These are phyloP conservation scores for Trematomus loennbergii DNA, from an alignment of 2,113 vertebrate species.

Conservation along the genomic window DNA sequence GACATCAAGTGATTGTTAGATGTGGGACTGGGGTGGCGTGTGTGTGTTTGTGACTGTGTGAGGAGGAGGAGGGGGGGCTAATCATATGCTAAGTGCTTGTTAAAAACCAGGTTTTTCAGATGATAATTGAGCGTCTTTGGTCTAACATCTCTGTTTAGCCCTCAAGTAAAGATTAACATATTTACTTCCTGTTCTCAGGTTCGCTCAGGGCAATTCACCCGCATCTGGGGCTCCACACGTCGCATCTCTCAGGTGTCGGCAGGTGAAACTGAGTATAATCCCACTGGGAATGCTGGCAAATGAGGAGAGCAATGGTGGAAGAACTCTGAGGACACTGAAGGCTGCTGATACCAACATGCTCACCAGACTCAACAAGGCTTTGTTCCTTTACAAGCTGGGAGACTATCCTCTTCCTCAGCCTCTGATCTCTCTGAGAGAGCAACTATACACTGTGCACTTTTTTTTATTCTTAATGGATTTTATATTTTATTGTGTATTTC, in stretches of 20 bases:
- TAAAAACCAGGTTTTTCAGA: conserved; percentile 48
- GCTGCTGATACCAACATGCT: background rate
- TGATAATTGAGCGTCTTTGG: conserved; percentile 53
- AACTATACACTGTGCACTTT: conserved; percentile 79
- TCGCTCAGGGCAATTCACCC: conserved; percentile 89
- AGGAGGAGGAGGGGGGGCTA: background rate
- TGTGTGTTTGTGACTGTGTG: conserved; percentile 28
- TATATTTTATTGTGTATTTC: conserved; percentile 52
- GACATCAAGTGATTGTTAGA: conserved; percentile 25
- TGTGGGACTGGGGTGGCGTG: background rate
- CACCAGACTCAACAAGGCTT: conserved; percentile 20
- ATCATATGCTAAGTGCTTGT: conserved; percentile 52
- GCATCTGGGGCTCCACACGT: conserved; percentile 90
- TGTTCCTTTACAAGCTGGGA: conserved; percentile 39
- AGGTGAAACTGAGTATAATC: conserved; percentile 93
- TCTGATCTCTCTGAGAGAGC: conserved; percentile 71
- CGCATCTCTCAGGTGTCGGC: conserved; percentile 94
- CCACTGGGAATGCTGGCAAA: conserved; percentile 77
- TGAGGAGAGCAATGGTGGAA: conserved; percentile 56
- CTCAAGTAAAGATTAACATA: conserved; percentile 47
- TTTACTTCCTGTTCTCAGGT: conserved; percentile 80
- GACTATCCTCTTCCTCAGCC: conserved; percentile 47
- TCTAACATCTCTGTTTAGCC: conserved; percentile 33
- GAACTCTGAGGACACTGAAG: conserved; percentile 12
- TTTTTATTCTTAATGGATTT: conserved; percentile 47